Conservation (phyloP, 2,797 vertebrate species). For the Pseudochirops cupreus region DNA sequence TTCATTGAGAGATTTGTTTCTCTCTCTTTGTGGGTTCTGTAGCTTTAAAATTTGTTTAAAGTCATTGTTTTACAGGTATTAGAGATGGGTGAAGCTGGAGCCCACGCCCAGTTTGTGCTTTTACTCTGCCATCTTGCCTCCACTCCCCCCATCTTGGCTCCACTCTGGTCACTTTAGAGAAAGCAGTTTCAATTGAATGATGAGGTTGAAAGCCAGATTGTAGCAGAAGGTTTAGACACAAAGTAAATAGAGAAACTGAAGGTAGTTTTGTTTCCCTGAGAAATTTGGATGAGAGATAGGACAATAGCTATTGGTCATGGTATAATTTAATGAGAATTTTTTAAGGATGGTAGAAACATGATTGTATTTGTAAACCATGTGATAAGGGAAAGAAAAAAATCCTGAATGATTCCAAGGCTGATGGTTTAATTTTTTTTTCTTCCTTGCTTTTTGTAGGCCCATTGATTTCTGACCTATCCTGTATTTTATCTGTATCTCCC, state of each 20-base stretch:
- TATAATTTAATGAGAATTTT: neutral
- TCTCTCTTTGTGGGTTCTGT: too few relatives aligned
- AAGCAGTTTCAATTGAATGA: neutral
- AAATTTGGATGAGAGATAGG: neutral
- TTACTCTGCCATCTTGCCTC: too few relatives aligned
- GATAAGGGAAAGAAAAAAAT: neutral
- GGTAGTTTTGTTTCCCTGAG: neutral
- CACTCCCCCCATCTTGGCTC: too few relatives aligned
- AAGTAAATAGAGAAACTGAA: neutral
- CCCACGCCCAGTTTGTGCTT: too few relatives aligned
- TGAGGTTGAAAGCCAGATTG: neutral
- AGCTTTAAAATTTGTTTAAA: too few relatives aligned
- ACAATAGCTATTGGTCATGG: neutral
- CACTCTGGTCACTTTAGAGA: neutral
- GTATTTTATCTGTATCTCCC: neutral
- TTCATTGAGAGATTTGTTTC: too few relatives aligned
- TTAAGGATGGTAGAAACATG: too few relatives aligned
- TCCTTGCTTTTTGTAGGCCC: neutral
- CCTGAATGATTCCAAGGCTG: neutral
- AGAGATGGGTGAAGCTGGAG: too few relatives aligned
- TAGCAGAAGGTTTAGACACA: neutral
- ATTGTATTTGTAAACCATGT: neutral
- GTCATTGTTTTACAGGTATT: too few relatives aligned
- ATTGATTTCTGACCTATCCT: neutral
- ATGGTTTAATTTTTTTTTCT: neutral